These are phyloP conservation scores for Drosophila austrosaltans DNA, from an alignment of 2,888 invertebrate genomes.

Conservation along the genomic window DNA sequence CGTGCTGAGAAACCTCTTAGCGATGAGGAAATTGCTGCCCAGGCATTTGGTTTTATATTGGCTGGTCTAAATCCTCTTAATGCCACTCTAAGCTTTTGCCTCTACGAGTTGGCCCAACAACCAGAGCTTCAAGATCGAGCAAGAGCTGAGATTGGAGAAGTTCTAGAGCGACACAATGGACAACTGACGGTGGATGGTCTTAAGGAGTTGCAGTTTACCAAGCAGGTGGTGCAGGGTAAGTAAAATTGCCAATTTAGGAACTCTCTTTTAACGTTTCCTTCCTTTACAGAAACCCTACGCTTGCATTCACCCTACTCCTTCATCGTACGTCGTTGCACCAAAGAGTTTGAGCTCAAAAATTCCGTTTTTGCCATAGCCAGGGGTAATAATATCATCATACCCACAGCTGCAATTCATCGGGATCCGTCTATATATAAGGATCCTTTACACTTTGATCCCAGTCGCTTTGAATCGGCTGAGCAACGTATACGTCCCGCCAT, in stretches of 20 bases:
- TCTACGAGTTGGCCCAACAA: constrained; percentile 80
- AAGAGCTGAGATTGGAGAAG: constrained; percentile 65
- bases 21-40: constrained; percentile 79
- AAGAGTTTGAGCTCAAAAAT: constrained; percentile 73
- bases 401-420: constrained; percentile 85
- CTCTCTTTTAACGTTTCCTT: background rate
- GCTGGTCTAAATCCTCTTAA: constrained; percentile 88
- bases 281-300: constrained; percentile 83
- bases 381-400: constrained; percentile 77
- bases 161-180: constrained; percentile 60
- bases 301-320: constrained; percentile 83
- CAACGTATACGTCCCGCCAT: constrained; percentile 84
- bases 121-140: constrained; percentile 71
- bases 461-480: constrained; percentile 85
- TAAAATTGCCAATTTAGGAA: background rate
- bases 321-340: constrained; percentile 70
- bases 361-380: constrained; percentile 75
- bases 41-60: constrained; percentile 80
- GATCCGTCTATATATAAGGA: constrained; percentile 84
- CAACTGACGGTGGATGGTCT: constrained; percentile 66
- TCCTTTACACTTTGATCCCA: constrained; percentile 87
- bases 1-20: constrained; percentile 59
- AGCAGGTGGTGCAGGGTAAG: constrained; percentile 80
- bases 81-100: constrained; percentile 85
- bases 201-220: constrained; percentile 71